Conservation (phyloP, 2,113 vertebrate genomes). For the Micronycteris hirsuta region DNA sequence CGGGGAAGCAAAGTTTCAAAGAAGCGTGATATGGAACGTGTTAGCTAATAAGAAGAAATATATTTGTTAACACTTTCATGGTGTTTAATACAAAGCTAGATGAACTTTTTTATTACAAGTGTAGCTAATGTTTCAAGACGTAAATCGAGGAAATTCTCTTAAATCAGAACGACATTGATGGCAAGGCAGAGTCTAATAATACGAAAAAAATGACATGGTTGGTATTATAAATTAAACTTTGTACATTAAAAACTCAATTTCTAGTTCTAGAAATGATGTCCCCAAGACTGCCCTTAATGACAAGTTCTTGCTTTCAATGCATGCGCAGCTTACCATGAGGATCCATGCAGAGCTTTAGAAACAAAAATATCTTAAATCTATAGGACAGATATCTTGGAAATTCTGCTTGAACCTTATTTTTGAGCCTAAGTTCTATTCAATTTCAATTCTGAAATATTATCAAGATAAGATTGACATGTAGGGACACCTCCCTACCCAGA, state of each 20-base stretch:
- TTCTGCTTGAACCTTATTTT: neutral
- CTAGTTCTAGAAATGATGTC: neutral
- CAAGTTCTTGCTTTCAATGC: neutral
- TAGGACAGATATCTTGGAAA: neutral
- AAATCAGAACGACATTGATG: neutral
- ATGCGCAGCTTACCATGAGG: neutral
- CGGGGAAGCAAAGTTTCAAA: neutral
- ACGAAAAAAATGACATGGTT: neutral
- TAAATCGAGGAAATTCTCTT: neutral
- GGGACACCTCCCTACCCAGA: neutral
- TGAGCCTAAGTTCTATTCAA: neutral
- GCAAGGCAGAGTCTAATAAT: neutral
- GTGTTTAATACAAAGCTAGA: neutral
- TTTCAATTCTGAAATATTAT: neutral
- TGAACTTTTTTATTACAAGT: neutral
- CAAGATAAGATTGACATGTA: neutral
- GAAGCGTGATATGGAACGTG: neutral
- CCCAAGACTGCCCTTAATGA: neutral
- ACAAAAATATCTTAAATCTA: neutral
- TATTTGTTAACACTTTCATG: constrained; percentile 11
- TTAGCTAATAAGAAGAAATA: constrained; percentile 10
- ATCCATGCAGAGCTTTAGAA: neutral
- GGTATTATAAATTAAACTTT: neutral
- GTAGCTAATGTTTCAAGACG: neutral
- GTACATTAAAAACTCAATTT: neutral